A percentile compares a stretch with the other conserved stretches of the same genome.
Evolutionary conservation across 2,113 vertebrate species (phyloP).

Genomic region (Henicopernis longicauda): DNA sequence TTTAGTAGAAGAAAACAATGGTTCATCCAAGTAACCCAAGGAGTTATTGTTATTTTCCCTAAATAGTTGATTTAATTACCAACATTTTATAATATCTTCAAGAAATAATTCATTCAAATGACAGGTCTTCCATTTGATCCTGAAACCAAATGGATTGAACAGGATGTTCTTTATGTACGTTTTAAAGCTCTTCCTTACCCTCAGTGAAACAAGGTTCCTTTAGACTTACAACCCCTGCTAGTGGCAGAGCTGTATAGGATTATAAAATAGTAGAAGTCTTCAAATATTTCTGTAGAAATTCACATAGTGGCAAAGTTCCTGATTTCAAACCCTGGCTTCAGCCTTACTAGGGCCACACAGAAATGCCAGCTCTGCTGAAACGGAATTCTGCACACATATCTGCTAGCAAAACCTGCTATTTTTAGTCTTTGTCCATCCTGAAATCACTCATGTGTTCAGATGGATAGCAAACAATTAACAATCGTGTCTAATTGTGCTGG

Average conservation of each 20-base stretch:
- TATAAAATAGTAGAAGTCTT: not conserved
- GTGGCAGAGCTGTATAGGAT: not conserved
- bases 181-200: not conserved
- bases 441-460: not conserved
- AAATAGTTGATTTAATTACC: not conserved
- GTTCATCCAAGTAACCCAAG: not conserved
- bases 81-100: not conserved
- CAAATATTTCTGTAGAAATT: not conserved
- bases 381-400: not conserved
- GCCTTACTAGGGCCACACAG: not conserved
- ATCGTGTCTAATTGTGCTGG: not conserved
- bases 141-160: not conserved
- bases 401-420: not conserved
- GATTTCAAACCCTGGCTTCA: not conserved
- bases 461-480: not conserved
- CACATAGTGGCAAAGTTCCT: not conserved
- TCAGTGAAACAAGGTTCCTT: not conserved
- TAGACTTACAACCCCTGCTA: not conserved
- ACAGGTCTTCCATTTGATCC: not conserved
- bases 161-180: not conserved
- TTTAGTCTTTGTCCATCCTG: not conserved
- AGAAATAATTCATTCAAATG: not conserved
- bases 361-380: not conserved
- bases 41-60: not conserved
- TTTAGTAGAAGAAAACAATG: not conserved